Evolutionary conservation across 2,113 vertebrate species (phyloP).

Genomic region (Pygoscelis adeliae): DNA sequence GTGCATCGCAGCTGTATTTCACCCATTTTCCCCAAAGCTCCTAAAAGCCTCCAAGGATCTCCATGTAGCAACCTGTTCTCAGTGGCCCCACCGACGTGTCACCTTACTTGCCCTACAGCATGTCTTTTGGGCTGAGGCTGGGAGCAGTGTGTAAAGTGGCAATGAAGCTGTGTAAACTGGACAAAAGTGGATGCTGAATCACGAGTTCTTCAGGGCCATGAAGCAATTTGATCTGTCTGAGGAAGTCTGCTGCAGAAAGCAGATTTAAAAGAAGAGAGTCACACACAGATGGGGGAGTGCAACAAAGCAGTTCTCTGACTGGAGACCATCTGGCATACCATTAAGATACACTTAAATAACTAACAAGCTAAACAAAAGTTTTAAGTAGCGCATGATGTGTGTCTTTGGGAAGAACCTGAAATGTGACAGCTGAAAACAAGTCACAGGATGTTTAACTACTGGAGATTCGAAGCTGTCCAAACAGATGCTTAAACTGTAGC

Average conservation of each 20-base stretch:
- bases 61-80: background rate
- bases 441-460: background rate
- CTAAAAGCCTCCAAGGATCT: background rate
- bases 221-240: background rate
- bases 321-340: conserved; percentile 21
- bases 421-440: background rate
- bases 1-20: background rate
- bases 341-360: conserved; percentile 10
- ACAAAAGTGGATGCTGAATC: background rate
- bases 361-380: conserved; percentile 21
- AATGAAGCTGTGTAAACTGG: background rate
- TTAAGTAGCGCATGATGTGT: background rate
- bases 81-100: too few relatives aligned
- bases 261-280: background rate
- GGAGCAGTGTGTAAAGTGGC: background rate
- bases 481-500: background rate
- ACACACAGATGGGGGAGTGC: background rate
- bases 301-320: background rate
- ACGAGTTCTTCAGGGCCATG: background rate
- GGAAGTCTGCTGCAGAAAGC: background rate
- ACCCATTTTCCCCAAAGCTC: background rate
- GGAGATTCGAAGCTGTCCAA: background rate
- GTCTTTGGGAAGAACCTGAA: background rate
- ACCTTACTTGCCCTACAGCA: background rate
- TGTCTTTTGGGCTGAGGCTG: background rate